Evolutionary conservation across 1,140 invertebrate species (phyloP).

Genomic region (Pogonomyrmex barbatus): DNA sequence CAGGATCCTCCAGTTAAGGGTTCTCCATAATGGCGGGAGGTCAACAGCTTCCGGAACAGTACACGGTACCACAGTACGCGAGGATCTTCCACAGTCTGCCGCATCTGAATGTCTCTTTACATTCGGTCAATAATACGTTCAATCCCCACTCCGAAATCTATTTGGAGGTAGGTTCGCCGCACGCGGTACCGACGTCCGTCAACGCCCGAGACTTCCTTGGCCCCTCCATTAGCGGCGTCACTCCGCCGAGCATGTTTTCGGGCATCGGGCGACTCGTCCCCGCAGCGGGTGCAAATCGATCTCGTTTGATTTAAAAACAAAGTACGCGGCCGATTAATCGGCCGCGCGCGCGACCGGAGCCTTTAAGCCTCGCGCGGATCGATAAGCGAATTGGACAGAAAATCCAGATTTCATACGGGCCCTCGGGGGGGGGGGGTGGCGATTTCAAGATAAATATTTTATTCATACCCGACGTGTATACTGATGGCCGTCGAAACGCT

Average conservation of each 20-base stretch:
- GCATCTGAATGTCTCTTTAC: slow-evolving; percentile 95
- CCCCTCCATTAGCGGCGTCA: background rate
- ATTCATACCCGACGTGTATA: slow-evolving; percentile 20
- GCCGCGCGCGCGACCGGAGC: background rate
- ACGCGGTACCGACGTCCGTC: background rate
- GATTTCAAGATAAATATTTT: slow-evolving; percentile 34
- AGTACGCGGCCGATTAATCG: slow-evolving; percentile 15
- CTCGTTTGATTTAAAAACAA: slow-evolving; percentile 51
- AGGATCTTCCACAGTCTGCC: slow-evolving; percentile 94
- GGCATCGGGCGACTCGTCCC: background rate
- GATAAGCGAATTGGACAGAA: slow-evolving; percentile 26
- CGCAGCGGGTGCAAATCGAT: slow-evolving; percentile 36
- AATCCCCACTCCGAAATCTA: slow-evolving; percentile 95
- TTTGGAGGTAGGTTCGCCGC: slow-evolving; percentile 89
- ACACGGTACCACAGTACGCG: slow-evolving; percentile 93
- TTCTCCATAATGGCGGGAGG: slow-evolving; percentile 85
- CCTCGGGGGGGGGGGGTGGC: background rate
- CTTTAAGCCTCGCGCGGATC: slow-evolving; percentile 42
- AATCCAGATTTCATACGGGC: background rate
- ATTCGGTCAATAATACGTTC: slow-evolving; percentile 96
- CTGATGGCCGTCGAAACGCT: background rate
- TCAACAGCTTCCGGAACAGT: slow-evolving; percentile 89
- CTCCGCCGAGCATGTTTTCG: background rate
- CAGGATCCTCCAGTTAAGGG: slow-evolving; percentile 82
- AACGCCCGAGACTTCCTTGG: background rate